These are phyloP conservation scores for Luidia sarsii DNA, from an alignment of 53 echinoderm and acorn worm genomes.

Conservation along the genomic window DNA sequence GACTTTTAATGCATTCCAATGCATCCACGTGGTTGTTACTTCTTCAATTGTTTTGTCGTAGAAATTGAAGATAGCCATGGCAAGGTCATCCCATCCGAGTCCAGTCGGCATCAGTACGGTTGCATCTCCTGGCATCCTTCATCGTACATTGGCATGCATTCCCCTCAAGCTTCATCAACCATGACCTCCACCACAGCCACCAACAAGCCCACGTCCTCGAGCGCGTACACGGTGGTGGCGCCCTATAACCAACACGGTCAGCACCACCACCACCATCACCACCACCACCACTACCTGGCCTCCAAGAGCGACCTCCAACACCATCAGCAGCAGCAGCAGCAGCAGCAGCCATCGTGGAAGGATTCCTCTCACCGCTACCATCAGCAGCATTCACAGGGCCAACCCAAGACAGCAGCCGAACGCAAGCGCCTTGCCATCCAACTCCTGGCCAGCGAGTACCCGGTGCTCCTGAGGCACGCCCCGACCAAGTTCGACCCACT, in stretches of 20 bases:
- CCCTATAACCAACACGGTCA: constrained; percentile 8
- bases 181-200: background rate
- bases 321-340: background rate
- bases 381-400: background rate
- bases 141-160: background rate
- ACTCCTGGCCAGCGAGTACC: constrained; percentile 38
- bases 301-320: background rate
- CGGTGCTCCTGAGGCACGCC: constrained; percentile 33
- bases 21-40: no score
- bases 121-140: constrained; percentile 2
- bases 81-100: background rate
- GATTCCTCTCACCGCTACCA: background rate
- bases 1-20: no score
- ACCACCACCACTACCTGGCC: background rate
- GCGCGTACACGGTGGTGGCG: background rate
- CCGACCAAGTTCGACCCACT: constrained; percentile 43
- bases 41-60: background rate
- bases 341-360: background rate
- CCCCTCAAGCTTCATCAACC: background rate
- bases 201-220: background rate
- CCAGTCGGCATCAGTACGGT: background rate
- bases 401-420: constrained; percentile 9
- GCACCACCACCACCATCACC: background rate
- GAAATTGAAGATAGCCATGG: background rate
- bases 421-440: constrained; percentile 54